Evolutionary conservation across 2,888 invertebrate species (phyloP), one percentile per base, ranked within the genome.

Genomic region (Blastobasis adustella): DNA sequence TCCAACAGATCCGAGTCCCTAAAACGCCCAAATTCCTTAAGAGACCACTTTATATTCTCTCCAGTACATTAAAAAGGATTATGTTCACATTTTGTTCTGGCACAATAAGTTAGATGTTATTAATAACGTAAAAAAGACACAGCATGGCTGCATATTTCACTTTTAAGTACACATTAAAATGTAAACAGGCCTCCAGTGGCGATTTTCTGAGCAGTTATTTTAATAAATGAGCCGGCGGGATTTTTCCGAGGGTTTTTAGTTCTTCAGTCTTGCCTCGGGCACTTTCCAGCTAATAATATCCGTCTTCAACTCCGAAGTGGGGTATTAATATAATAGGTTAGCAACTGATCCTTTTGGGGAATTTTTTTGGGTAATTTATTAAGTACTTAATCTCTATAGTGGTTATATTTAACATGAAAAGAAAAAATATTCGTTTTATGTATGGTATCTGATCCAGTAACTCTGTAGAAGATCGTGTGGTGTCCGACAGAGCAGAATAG

Each of bases 111-210:
- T 55, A 62, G 66, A 67, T 57, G 66, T 66, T 72, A 68, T 72
- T 71, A 71, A 73, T 71, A 42, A 40, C 9, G 6, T 49, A 39
- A 59, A 67, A 69, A 61, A 68, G 63, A 67, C 62, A 60, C 66
- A 65, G 61, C 58, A 63, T 59, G 69, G 63, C 62, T 64, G 63
- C 72, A 74, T 81, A 76, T 79, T 79, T 81, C 71, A 76, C 64
- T 66, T 66, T 73, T 66, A 78, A 76, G 74, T 76, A 66, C 68
- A 67, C 74, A 76, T 79, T 75, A 74, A 77, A 77, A 76, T 79
- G 74, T 78, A 76, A 79, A 79, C 73, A 76, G 75, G 71, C 69
- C 64, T 58, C 59, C 55, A 55, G 65, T 63, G 62, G 66, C 66
- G 63, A 66, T 71, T 68, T 73, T 68, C 64, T 69, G 67, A 67